A percentile compares a stretch with the other conserved stretches of the same genome.
Conservation (phyloP, 2,888 invertebrate genomes). For the Vesta saturnalis region DNA sequence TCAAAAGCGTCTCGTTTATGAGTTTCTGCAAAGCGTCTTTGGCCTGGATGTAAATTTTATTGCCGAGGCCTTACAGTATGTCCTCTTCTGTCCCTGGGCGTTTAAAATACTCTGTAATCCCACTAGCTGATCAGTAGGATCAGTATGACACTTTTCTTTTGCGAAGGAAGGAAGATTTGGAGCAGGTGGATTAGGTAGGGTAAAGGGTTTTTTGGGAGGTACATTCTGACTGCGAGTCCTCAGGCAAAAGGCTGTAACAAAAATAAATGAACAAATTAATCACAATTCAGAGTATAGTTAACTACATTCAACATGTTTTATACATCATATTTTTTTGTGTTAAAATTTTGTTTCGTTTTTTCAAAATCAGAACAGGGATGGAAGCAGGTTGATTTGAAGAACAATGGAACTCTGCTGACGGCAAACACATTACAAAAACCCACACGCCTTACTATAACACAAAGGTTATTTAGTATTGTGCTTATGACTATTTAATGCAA, state of each 20-base stretch:
- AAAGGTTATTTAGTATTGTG: too few relatives aligned
- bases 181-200: too few relatives aligned
- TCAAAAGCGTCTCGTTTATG: neutral
- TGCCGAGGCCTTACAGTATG: neutral
- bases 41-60: neutral
- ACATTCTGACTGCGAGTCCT: neutral
- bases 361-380: neutral
- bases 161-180: too few relatives aligned
- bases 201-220: neutral
- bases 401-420: neutral
- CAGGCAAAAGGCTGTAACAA: neutral
- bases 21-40: neutral
- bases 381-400: neutral
- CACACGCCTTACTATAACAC: neutral
- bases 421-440: neutral
- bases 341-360: too few relatives aligned
- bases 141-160: neutral
- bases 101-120: neutral
- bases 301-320: too few relatives aligned
- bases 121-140: neutral
- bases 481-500: too few relatives aligned
- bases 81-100: neutral
- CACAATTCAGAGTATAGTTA: neutral
- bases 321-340: too few relatives aligned
- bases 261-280: neutral